Base-by-base conservation (phyloP, 2,113 vertebrate species). In the Rissa tridactyla region DNA sequence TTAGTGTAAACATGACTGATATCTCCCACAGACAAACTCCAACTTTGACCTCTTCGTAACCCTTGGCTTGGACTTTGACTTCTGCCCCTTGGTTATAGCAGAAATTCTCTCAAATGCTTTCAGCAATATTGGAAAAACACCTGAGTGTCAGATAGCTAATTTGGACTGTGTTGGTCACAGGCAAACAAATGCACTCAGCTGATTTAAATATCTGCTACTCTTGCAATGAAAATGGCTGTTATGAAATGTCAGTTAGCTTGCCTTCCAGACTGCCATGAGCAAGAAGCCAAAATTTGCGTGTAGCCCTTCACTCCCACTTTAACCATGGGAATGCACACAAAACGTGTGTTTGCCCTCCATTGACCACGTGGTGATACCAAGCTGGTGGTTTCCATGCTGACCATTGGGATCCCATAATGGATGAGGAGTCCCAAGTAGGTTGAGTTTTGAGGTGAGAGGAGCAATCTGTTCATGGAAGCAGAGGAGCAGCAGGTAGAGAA, bases 261-360 rank as follows among this genome's bases (percentile, higher is more conserved):
- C 21, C 60, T 94, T 80, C 58, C 64, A 83, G 68, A 42, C 2
- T 66, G 73, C 75, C 69, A 5, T 7, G 40, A 62, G 62, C 52
- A 65, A 12, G 49, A 90, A 72, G 60, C 40, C 70, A 90, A 11
- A 77, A 38, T 25, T n/a, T 85, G 36, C 55, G 9, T 5, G 3
- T 51, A 61, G 54, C 61, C 23, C 19, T 71, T 76, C 79, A 79
- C 44, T 90, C 36, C 19, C 12, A 6, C 77, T 61, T 58, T 54
- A 87, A 11, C 47, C 23, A 5, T 0, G 0, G 15, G 2, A 11
- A 44, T 34, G 69, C 52, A 40, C 51, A 20, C 3, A 9, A 65
- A 81, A 72, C 1, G 1, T 44, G 8, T n/a, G 47, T 52, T 77
- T 90, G 66, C 40, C 47, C 18, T 87, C 49, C 10, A 3, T 6